These are phyloP conservation scores for Amiota communis DNA, from an alignment of 2,888 invertebrate species.

Conservation along the genomic window DNA sequence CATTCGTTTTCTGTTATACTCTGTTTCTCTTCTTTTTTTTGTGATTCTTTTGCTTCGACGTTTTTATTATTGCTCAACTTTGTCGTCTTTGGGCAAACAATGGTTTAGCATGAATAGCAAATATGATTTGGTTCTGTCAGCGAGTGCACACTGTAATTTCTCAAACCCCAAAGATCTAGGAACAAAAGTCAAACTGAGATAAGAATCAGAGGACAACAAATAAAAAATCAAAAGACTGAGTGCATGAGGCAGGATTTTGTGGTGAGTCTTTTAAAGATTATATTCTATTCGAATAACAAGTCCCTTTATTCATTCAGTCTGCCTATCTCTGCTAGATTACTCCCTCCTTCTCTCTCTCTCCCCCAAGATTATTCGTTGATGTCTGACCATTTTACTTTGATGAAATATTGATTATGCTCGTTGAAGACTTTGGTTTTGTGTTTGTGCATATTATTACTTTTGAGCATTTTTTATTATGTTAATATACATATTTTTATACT, in stretches of 20 bases:
- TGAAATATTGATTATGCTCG: conserved; percentile 63
- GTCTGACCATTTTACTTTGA: conserved; percentile 53
- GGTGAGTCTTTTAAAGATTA: neutral
- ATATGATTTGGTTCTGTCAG: conserved; percentile 44
- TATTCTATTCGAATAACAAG: neutral
- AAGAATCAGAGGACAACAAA: neutral
- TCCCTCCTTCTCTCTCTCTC: neutral
- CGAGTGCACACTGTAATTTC: too few species aligned
- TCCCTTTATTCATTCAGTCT: conserved; percentile 11
- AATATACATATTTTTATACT: neutral
- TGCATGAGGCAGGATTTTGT: neutral
- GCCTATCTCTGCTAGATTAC: neutral
- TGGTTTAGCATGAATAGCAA: conserved; percentile 63
- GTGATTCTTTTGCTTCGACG: too few species aligned
- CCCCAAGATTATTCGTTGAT: neutral
- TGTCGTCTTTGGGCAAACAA: conserved; percentile 24
- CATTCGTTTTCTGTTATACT: neutral
- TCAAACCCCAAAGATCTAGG: conserved; percentile 13
- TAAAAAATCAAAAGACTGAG: conserved; percentile 1
- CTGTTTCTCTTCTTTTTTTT: conserved; percentile 8
- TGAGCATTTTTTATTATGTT: neutral
- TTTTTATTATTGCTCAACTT: conserved; percentile 3
- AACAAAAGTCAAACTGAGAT: conserved; percentile 23
- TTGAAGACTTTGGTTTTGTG: conserved; percentile 3
- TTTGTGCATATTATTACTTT: too few species aligned